phyloP scores from a whole-genome alignment of 2,888 invertebrate species.

The Ischnura elegans region DNA sequence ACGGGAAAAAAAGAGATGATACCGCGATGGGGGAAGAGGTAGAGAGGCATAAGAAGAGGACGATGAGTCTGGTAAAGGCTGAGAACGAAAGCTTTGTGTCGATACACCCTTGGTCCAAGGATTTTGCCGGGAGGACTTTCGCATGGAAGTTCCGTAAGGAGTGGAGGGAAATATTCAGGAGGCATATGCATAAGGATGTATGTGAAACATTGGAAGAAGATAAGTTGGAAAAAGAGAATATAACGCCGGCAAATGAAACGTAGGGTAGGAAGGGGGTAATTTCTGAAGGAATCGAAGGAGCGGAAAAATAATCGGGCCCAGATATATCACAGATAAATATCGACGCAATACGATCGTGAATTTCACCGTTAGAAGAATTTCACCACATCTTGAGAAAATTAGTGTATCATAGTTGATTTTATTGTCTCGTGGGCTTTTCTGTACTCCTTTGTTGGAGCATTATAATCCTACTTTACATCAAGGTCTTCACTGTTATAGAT shows the following conservation, averaged over 20 bases:
- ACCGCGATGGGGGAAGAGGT: neutral
- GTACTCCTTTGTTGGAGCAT: too few relatives aligned
- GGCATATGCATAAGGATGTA: neutral
- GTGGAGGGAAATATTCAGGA: neutral
- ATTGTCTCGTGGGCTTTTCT: too few relatives aligned
- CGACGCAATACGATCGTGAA: too few relatives aligned
- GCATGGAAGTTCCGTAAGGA: neutral
- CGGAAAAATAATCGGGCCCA: too few relatives aligned
- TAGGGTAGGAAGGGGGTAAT: neutral
- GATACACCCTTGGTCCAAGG: neutral
- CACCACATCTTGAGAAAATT: too few relatives aligned
- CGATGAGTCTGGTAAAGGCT: neutral
- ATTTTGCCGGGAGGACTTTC: neutral
- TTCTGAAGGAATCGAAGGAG: too few relatives aligned
- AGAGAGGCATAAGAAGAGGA: neutral
- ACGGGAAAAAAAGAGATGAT: conserved; percentile 3
- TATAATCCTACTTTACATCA: too few relatives aligned
- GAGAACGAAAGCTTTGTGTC: conserved; percentile 9
- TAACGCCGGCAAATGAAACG: neutral
- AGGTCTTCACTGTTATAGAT: too few relatives aligned
- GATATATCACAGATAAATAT: too few relatives aligned
- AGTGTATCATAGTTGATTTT: too few relatives aligned
- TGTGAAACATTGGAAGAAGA: too few relatives aligned
- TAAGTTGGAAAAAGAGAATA: neutral
- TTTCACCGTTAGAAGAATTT: too few relatives aligned